Evolutionary conservation across 30 jellyfish, hydroid and myxozoan genomes (phyloP), one percentile per base, ranked within the genome.

Genomic region (Turritopsis dohrnii): DNA sequence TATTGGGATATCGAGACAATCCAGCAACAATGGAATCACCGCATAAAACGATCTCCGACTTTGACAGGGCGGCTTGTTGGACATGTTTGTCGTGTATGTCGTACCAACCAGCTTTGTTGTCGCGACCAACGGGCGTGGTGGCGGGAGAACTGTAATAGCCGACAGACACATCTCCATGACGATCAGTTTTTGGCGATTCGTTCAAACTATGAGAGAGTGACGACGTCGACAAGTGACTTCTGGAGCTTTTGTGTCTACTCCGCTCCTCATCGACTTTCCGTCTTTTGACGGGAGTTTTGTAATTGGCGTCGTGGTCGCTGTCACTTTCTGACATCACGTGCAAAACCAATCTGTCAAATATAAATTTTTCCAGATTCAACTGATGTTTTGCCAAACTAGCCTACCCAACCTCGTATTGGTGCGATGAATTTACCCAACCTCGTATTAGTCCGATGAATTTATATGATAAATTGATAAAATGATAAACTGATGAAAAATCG

Each of bases 1-100:
- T 89, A 41, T 83, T 79, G 26, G 66, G 81, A 76, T 94, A 94
- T 84, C 99, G 86, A 26, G 99, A 80, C 79, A 94, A 75, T 30
- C 99, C 99, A 60, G 93, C 93, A 52, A 94, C 86, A 19, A 94
- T 83, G 16, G 99, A 94, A 69, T 94, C 99, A 1, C 99, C 99
- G 71, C 87, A 80, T 20, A 94, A 86, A 1, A 94, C 54, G 53
- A 88, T 71, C 29, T 93, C 96, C 1, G 96, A 87, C 28, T 84
- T 88, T 18, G 91, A 88, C 0, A 91, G 82, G 41, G 76, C 79
- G 24, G 99, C 93, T 30, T 88, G 81, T 73, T 86, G 88, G 28
- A 83, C 96, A 73, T 84, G 93, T 84, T 88, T 88, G 24, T 86
- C 87, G 66, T 94, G 99, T 26, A 84, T 96, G 23, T 95, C 96